phyloP scores from a whole-genome alignment of 2,797 vertebrate species.

The Sebastolobus alascanus region DNA sequence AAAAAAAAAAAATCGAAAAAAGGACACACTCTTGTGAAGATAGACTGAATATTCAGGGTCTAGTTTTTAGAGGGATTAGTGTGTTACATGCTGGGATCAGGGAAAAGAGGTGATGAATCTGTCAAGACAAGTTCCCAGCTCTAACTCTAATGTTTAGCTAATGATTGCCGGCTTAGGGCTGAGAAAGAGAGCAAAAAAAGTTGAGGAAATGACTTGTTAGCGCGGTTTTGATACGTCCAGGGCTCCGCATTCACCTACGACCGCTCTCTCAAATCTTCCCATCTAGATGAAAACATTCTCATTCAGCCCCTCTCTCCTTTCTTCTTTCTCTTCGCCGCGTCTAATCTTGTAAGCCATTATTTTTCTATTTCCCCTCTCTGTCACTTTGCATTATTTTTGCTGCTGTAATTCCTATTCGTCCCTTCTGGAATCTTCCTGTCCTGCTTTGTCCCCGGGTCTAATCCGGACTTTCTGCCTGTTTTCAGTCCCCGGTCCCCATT shows the following conservation, averaged over 20 bases:
- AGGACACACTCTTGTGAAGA: conserved; percentile 31
- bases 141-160: conserved; percentile 83
- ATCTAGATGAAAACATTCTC: conserved; percentile 90
- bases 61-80: conserved; percentile 71
- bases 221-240: conserved; percentile 79
- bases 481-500: conserved; percentile 85
- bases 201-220: conserved; percentile 87
- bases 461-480: conserved; percentile 93
- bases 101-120: conserved; percentile 81
- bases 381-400: conserved; percentile 96
- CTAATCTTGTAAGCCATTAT: conserved; percentile 93
- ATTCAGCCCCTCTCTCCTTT: conserved; percentile 82
- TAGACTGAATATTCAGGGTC: conserved; percentile 55
- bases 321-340: conserved; percentile 80
- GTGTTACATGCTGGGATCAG: conserved; percentile 73
- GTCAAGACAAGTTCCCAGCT: conserved; percentile 81
- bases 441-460: conserved; percentile 91
- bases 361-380: conserved; percentile 97
- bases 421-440: conserved; percentile 96
- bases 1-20: not conserved
- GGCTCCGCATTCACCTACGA: conserved; percentile 80
- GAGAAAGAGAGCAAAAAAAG: conserved; percentile 74
- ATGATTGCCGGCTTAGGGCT: conserved; percentile 78
- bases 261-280: conserved; percentile 84
- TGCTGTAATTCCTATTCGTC: conserved; percentile 96